Evolutionary conservation across 1,140 invertebrate genomes (phyloP), one percentile per base, ranked within the genome.

Genomic region (Lethrus apterus): DNA sequence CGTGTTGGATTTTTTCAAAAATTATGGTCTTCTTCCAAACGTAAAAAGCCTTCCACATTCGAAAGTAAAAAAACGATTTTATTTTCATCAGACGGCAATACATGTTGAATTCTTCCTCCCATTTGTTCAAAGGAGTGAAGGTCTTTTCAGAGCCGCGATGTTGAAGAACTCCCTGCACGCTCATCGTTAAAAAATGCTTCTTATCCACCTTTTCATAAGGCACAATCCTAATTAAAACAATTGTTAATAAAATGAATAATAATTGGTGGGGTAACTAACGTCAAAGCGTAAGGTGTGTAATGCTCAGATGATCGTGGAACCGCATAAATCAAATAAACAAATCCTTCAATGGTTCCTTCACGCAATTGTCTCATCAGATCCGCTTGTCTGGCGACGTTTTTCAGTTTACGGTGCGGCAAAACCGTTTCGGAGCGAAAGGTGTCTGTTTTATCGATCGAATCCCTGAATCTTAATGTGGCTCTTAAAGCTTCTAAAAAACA

Each of bases 31-130:
- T 85, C 26, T 76, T 70, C 88, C 88, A 91, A 0, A 83, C 74
- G 55, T 80, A 84, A 63, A 90, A 89, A 0, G 82, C 78, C 65
- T 89, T 90, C 86, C 87, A 90, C 36, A 79, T 74, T 8, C 83
- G 74, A 60, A 83, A 90, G 15, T 78, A 63, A 13, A 70, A 67
- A 63, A 91, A 90, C 15, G 79, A 77, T 47, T 76, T 80, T 30
- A 89, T 84, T 76, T 84, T 69, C 29, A 77, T 77, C 3, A 86
- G 64, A 55, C 78, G 71, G 15, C 78, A 70, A 54, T 82, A 86
- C 56, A 76, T 74, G 9, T 73, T 71, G 51, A 84, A 86, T 56
- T 86, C 81, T 50, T 73, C 71, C 62, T 84, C 78, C 83, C 83
- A 86, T 45, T 75, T 69, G 17, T 75, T 67, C 7, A 86, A 65